Base-by-base conservation (phyloP, 2,888 invertebrate species). In the Ormia ochracea region DNA sequence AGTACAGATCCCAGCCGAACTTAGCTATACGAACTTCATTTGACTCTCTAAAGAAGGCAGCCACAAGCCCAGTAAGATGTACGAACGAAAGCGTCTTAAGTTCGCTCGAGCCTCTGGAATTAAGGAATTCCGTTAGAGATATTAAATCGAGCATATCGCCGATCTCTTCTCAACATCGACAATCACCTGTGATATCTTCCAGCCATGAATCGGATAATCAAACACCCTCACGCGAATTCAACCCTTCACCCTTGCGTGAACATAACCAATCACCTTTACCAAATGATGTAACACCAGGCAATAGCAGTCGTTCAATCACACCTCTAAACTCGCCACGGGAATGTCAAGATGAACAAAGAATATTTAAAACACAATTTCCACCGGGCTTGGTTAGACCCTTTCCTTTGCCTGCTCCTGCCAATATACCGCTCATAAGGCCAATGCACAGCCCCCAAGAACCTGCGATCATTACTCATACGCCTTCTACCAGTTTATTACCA, bases 381-480 rank as follows among this genome's bases (percentile, higher is more conserved):
- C 85, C 88, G 2, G 88, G 88, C 9, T 85, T 90, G 17, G 86
- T 90, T 66, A 85, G 90, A 43, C 90, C 90, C 33, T 84, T 89
- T 73, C 88, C 90, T 19, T 73, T 90, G 69, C 89, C 85, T 58
- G 74, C 81, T 9, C 82, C 81, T 23, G 66, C 75, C 19, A 81
- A 54, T 12, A 63, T 81, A 26, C 69, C 82, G 2, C 12, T 80
- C 5, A 63, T 81, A 61, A 68, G 81, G 26, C 48, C 79, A 6
- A 28, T 72, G n/a, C 81, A 85, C 58, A 83, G 82, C 38, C 69
- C 69, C 7, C 48, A 58, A 14, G 66, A 61, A 33, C 2, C 65
- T 0, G 45, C 43, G 33, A 45, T 63, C 10, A 48, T 56, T 2
- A 52, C 65, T 52, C 72, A 61, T 43, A 17, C 70, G 5, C 9